These are phyloP conservation scores for Protonibea diacanthus DNA, from an alignment of 2,797 vertebrate genomes.

Conservation along the genomic window DNA sequence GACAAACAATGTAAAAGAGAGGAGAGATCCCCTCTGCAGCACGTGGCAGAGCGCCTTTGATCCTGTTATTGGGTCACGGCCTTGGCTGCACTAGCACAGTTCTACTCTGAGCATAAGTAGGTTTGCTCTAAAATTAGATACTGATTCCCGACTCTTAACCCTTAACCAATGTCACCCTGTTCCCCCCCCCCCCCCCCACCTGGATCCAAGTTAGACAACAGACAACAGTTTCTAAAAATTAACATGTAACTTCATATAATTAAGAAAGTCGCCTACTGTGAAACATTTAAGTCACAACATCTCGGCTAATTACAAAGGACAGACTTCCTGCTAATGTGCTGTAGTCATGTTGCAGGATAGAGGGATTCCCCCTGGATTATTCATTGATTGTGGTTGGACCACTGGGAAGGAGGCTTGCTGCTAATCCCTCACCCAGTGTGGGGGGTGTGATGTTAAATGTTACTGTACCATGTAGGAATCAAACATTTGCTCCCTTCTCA, in stretches of 20 bases:
- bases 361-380: constrained; percentile 78
- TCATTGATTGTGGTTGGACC: constrained; percentile 68
- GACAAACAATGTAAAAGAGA: constrained; percentile 26
- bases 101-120: constrained; percentile 80
- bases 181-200: constrained; percentile 22
- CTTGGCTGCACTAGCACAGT: constrained; percentile 81
- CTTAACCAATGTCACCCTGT: constrained; percentile 61
- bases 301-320: constrained; percentile 49
- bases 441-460: constrained; percentile 39
- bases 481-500: constrained; percentile 2
- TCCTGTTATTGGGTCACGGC: constrained; percentile 84
- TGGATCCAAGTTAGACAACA: constrained; percentile 19
- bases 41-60: constrained; percentile 73
- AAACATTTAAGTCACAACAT: constrained; percentile 12
- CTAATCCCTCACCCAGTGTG: constrained; percentile 62
- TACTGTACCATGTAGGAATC: constrained; percentile 8
- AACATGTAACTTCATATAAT: neutral
- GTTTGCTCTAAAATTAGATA: constrained; percentile 84
- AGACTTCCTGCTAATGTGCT: constrained; percentile 36
- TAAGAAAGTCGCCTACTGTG: neutral
- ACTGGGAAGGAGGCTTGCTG: constrained; percentile 55
- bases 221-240: neutral
- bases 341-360: constrained; percentile 46
- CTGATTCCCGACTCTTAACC: constrained; percentile 82
- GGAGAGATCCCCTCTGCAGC: constrained; percentile 46